Conservation (phyloP, 2,113 vertebrate genomes). For the Megaptera novaeangliae region DNA sequence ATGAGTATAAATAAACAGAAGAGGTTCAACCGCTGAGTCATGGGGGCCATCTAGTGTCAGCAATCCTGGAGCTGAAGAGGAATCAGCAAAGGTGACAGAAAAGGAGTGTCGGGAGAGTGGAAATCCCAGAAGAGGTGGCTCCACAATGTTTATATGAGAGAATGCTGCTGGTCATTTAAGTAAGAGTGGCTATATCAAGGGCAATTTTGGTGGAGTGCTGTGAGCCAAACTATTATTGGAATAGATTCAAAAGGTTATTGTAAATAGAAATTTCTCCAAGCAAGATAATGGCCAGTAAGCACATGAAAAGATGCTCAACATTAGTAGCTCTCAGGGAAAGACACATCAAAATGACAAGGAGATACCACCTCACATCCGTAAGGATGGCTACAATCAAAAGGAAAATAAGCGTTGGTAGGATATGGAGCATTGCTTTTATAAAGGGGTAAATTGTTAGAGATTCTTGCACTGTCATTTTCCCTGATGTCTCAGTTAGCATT, state of each 20-base stretch:
- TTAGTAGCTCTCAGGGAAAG: neutral
- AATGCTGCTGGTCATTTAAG: neutral
- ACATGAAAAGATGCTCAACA: neutral
- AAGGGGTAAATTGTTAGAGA: neutral
- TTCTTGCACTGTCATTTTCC: neutral
- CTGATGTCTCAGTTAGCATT: neutral
- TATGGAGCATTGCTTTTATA: neutral
- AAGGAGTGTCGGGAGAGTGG: neutral
- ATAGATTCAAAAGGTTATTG: neutral
- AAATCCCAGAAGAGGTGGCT: neutral
- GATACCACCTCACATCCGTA: neutral
- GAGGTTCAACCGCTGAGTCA: neutral
- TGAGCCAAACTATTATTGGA: neutral
- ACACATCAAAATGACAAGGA: neutral
- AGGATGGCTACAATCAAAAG: neutral
- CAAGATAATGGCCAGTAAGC: neutral
- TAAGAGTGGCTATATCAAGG: neutral
- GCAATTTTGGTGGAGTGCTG: neutral
- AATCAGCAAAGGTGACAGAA: neutral
- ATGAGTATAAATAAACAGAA: neutral
- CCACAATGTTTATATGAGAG: neutral
- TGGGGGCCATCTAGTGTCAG: neutral
- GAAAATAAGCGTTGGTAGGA: neutral
- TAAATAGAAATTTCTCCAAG: neutral
- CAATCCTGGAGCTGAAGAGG: neutral